Base-by-base conservation (phyloP, 2,113 vertebrate genomes). In the Spilogale gracilis region DNA sequence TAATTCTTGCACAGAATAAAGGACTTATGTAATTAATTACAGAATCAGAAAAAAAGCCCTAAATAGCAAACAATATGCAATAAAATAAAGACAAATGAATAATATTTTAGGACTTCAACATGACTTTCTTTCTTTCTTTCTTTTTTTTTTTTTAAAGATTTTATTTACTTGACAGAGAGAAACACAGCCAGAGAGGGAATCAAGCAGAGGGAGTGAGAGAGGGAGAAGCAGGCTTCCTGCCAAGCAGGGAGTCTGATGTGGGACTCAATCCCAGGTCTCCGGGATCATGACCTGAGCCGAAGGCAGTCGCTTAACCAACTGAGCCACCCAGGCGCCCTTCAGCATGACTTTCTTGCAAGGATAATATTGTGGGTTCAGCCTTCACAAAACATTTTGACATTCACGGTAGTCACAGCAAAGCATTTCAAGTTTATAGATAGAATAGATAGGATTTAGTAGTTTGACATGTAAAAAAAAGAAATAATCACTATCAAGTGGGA, bases 391-490 rank as follows among this genome's bases (percentile, higher is more conserved):
- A 4, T 61, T 56, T 93, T 78, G 12, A 63, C 10, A 50, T 11
- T 80, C 38, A 65, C 79, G 23, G 11, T n/a, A 21, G 38, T 89
- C 50, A 32, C 10, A 90, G 8, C 8, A 84, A 69, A 30, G 4
- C 21, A 20, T 50, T 93, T 85, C 2, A 89, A 23, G 63, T 21
- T 38, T 71, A 30, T 38, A 54, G 4, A 12, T 18, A 9, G 58
- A 60, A 63, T 25, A 86, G 30, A 84, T 25, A 95, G 52, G 23
- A 48, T 50, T 96, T 48, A 63, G 32, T 63, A 50, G 58, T 10
- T 94, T 92, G 38, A 95, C 32, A 27, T 63, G 4, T 52, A 83
- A 94, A 73, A 48, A 76, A 60, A 48, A n/a, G 10, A 92, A 92
- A 61, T 79, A 50, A 67, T 87, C 32, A 74, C 4, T 21, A 43